These are phyloP conservation scores for Synergus itoensis DNA, from an alignment of 2,888 invertebrate genomes.

Conservation along the genomic window DNA sequence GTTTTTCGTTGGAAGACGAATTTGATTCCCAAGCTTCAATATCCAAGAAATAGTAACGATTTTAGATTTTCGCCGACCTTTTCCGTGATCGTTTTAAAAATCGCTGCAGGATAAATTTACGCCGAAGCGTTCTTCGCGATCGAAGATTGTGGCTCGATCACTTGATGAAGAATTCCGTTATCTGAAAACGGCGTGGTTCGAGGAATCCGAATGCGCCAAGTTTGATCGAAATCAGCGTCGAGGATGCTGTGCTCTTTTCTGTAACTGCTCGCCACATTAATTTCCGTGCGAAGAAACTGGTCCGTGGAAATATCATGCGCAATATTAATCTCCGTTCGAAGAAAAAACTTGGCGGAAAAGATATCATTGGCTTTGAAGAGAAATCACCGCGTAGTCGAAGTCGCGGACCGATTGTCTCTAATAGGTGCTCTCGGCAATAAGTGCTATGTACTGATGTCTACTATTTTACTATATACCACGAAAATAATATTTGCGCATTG, in stretches of 20 bases:
- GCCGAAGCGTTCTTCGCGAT: conserved; percentile 15
- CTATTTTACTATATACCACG: too few relatives aligned
- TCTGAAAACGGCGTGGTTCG: conserved; percentile 49
- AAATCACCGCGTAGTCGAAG: conserved; percentile 51
- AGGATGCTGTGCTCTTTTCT: conserved; percentile 40
- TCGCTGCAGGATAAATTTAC: conserved; percentile 11
- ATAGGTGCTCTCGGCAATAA: conserved; percentile 47
- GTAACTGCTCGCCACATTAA: conserved; percentile 59
- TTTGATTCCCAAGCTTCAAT: not conserved
- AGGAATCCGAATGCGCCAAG: conserved; percentile 49
- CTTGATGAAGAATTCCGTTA: conserved; percentile 16
- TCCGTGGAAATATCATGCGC: conserved; percentile 53
- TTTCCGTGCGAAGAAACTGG: conserved; percentile 57
- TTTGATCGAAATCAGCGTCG: conserved; percentile 45
- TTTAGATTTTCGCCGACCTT: conserved; percentile 21
- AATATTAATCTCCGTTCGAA: conserved; percentile 57
- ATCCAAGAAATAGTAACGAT: conserved; percentile 12
- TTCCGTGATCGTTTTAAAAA: conserved; percentile 14
- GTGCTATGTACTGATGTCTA: not conserved
- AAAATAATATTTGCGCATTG: not conserved
- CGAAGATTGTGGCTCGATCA: not conserved
- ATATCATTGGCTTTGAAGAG: conserved; percentile 53
- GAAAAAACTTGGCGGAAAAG: conserved; percentile 54
- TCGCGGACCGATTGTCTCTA: conserved; percentile 59
- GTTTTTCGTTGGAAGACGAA: not conserved